phyloP scores from a whole-genome alignment of 2,113 vertebrate species.

The Delphinapterus leucas region DNA sequence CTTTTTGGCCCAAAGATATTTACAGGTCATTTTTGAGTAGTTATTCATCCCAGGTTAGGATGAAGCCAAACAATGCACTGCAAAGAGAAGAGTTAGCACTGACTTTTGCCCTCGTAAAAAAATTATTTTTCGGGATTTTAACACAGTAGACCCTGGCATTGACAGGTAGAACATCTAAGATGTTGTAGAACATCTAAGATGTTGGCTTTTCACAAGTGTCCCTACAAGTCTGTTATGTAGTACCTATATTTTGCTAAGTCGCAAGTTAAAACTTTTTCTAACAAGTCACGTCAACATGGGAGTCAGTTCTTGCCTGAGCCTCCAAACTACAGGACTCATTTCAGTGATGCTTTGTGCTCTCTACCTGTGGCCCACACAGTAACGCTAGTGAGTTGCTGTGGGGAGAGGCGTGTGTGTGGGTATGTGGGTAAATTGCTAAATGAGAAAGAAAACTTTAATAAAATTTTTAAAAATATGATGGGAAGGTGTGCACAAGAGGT shows the following conservation, averaged over 20 bases:
- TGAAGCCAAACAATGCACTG: no score
- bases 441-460: neutral
- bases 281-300: neutral
- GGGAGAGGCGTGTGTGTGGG: neutral
- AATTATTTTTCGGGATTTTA: neutral
- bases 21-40: neutral
- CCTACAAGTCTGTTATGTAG: neutral
- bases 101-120: neutral
- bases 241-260: neutral
- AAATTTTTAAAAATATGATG: neutral
- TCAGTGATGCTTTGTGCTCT: neutral
- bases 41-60: neutral
- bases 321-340: accelerated
- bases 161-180: no score
- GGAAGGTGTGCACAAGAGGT: neutral
- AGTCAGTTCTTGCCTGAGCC: neutral
- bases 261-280: neutral
- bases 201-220: neutral
- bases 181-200: neutral
- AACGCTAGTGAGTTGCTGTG: neutral
- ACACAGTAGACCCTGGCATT: neutral
- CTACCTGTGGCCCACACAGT: neutral
- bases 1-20: neutral
- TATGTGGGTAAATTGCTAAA: neutral
- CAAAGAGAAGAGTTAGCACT: neutral